phyloP scores from a whole-genome alignment of 2,113 vertebrate genomes.

The Butorides virescens region DNA sequence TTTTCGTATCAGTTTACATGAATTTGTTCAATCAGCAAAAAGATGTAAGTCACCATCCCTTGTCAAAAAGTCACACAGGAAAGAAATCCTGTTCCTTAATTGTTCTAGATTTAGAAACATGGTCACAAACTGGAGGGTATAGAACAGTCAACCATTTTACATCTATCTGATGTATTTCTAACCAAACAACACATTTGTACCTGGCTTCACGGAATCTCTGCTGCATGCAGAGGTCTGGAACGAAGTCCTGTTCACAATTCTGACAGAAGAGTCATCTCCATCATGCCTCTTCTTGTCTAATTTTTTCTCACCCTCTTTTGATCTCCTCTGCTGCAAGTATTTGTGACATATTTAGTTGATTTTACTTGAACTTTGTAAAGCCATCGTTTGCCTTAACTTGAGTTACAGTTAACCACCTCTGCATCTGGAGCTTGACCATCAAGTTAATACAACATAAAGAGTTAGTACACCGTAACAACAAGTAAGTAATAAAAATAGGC shows the following conservation, averaged over 20 bases:
- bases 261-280: not conserved
- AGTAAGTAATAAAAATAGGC: not conserved
- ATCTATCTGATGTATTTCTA: not conserved
- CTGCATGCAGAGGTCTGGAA: not conserved
- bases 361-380: not conserved
- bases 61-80: not conserved
- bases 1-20: not conserved
- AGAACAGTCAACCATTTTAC: not conserved
- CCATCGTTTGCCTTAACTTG: not conserved
- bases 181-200: not conserved
- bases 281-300: conserved; percentile 33
- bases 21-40: not conserved
- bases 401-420: not conserved
- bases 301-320: conserved; percentile 53
- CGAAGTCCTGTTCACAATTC: not conserved
- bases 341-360: not conserved
- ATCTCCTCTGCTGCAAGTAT: conserved; percentile 59
- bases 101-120: not conserved
- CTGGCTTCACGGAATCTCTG: conserved; percentile 54
- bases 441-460: not conserved
- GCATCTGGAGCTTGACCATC: not conserved
- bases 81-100: not conserved
- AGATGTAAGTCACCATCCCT: not conserved
- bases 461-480: not conserved
- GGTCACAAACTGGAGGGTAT: not conserved